phyloP scores from a whole-genome alignment of 2,797 vertebrate genomes.

The Stomatorhinus walkeri region DNA sequence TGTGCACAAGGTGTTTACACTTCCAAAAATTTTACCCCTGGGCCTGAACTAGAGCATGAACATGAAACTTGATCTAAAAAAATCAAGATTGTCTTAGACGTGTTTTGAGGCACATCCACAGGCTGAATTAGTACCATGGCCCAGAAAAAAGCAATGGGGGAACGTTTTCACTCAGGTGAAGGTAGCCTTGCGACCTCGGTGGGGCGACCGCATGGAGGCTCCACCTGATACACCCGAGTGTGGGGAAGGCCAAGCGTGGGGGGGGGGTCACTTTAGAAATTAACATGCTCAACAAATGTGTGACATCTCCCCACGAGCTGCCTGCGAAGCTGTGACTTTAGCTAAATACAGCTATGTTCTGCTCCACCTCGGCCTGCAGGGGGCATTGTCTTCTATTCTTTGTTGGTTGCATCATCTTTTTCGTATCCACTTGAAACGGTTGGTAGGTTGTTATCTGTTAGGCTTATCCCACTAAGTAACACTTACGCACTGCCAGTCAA shows the following conservation, averaged over 20 bases:
- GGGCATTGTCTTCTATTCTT: background rate
- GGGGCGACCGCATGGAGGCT: background rate
- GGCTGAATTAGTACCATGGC: background rate
- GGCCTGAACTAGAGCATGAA: background rate
- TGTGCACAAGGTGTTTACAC: background rate
- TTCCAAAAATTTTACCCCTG: background rate
- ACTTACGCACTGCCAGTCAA: background rate
- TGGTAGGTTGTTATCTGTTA: background rate
- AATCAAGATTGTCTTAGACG: background rate
- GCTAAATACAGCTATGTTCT: background rate
- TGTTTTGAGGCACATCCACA: background rate
- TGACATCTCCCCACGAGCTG: background rate
- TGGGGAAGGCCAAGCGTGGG: background rate
- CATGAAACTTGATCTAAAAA: background rate
- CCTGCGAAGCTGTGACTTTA: background rate
- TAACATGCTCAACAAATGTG: background rate
- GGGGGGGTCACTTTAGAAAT: background rate
- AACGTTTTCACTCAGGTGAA: background rate
- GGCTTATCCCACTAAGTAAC: background rate
- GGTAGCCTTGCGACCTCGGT: background rate
- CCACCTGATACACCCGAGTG: background rate
- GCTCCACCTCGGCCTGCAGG: background rate
- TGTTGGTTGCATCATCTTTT: background rate
- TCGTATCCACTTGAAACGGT: background rate
- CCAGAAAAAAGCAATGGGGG: background rate